A percentile compares a stretch with the other conserved stretches of the same genome.
phyloP scores from a whole-genome alignment of 2,888 invertebrate species.

The Dendrolimus houi region DNA sequence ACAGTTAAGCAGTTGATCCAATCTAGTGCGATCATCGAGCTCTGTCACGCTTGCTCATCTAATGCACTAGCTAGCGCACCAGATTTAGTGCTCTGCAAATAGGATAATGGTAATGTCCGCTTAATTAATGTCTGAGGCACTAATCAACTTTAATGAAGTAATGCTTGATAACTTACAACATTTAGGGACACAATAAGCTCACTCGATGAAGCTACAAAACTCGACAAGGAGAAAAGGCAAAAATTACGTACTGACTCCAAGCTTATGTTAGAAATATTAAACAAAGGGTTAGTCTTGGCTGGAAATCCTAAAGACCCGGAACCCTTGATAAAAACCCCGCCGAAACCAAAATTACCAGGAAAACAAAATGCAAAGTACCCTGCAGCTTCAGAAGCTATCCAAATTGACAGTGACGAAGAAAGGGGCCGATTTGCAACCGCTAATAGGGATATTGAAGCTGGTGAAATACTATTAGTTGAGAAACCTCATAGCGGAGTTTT shows the following conservation, averaged over 20 bases:
- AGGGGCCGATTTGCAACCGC: constrained; percentile 87
- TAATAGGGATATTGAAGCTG: constrained; percentile 80
- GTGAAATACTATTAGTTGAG: constrained; percentile 84
- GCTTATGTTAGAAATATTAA: constrained; percentile 82
- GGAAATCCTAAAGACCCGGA: constrained; percentile 51
- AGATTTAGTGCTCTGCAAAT: too few species aligned
- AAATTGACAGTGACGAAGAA: constrained; percentile 76
- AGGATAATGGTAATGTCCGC: too few species aligned
- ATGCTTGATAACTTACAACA: too few species aligned
- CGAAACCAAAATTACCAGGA: constrained; percentile 53
- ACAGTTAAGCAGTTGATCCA: too few species aligned
- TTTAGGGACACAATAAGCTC: constrained; percentile 78
- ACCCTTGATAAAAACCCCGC: constrained; percentile 46
- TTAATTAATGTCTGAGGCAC: too few species aligned
- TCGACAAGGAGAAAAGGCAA: constrained; percentile 77
- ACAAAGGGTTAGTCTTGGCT: constrained; percentile 75
- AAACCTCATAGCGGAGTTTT: constrained; percentile 83
- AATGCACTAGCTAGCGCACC: too few species aligned
- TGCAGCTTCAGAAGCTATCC: constrained; percentile 78
- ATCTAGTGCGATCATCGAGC: too few species aligned
- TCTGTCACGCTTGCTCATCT: too few species aligned
- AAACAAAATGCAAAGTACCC: constrained; percentile 67
- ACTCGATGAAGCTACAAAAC: constrained; percentile 78
- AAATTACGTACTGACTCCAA: constrained; percentile 81
- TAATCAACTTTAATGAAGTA: too few species aligned